These are phyloP conservation scores for Gobio occitaniae DNA, from an alignment of 2,797 vertebrate genomes.

Conservation along the genomic window DNA sequence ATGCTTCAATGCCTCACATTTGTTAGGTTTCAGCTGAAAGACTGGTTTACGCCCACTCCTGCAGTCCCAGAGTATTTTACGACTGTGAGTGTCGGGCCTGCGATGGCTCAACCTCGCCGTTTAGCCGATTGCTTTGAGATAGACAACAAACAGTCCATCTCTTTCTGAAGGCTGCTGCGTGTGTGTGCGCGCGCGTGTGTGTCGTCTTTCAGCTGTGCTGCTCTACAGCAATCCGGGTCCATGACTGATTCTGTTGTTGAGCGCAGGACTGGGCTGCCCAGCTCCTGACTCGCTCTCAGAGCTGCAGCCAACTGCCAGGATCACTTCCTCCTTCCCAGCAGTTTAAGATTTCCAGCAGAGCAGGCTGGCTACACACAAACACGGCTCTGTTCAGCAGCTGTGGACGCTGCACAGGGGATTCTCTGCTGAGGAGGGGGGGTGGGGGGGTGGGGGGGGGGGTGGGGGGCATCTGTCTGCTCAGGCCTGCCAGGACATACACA, in stretches of 20 bases:
- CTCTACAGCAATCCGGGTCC: conserved; percentile 21
- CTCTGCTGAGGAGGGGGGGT: conserved; percentile 33
- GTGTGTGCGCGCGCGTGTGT: conserved; percentile 26
- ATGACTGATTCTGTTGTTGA: conserved; percentile 60
- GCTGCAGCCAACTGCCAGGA: conserved; percentile 56
- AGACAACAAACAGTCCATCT: conserved; percentile 48
- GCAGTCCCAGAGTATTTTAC: not conserved
- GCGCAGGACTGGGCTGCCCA: conserved; percentile 32
- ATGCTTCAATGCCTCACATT: not conserved
- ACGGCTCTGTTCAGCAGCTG: conserved; percentile 63
- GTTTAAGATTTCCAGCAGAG: conserved; percentile 66
- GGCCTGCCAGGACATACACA: conserved; percentile 44
- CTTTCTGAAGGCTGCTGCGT: conserved; percentile 25
- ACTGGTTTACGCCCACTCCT: not conserved
- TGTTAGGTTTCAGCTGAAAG: not conserved
- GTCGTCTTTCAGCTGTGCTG: conserved; percentile 51
- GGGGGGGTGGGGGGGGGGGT: too few species aligned
- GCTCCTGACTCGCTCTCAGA: conserved; percentile 48
- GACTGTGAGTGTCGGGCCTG: conserved; percentile 5
- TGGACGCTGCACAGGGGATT: conserved; percentile 51
- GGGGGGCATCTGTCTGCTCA: conserved; percentile 58
- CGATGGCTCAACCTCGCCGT: conserved; percentile 17
- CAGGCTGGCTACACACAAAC: conserved; percentile 56
- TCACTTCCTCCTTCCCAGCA: conserved; percentile 67
- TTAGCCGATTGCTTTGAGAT: conserved; percentile 29